Evolutionary conservation across 2,888 invertebrate genomes (phyloP).

Genomic region (Eilema caniola): DNA sequence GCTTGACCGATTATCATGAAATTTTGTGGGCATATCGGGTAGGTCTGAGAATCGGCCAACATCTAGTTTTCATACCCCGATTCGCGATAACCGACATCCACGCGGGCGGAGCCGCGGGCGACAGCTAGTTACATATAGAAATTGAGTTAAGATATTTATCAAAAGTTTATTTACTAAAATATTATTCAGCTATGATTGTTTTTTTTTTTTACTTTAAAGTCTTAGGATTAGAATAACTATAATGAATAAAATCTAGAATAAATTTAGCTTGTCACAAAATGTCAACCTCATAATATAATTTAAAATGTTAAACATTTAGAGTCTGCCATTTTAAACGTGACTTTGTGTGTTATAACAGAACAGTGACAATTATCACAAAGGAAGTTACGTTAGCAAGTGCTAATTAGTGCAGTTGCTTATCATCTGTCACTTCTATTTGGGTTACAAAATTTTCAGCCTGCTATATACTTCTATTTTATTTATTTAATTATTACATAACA

Average conservation of each 20-base stretch:
- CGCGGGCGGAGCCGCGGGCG: too few species aligned
- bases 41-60: too few species aligned
- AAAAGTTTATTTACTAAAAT: not conserved
- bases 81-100: too few species aligned
- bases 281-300: too few species aligned
- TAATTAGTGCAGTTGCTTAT: conserved; percentile 34
- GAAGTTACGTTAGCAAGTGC: conserved; percentile 34
- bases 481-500: not conserved
- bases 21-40: too few species aligned
- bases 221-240: too few species aligned
- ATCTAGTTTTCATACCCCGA: too few species aligned
- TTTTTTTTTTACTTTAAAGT: too few species aligned
- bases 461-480: not conserved
- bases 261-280: too few species aligned
- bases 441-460: conserved; percentile 16
- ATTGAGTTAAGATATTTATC: not conserved
- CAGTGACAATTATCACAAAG: conserved; percentile 45
- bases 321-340: not conserved
- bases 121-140: too few species aligned
- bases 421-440: conserved; percentile 20
- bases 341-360: conserved; percentile 28
- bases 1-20: too few species aligned
- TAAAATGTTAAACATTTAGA: not conserved
- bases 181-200: not conserved
- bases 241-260: too few species aligned